These are phyloP conservation scores for Sardina pilchardus DNA, from an alignment of 2,113 vertebrate genomes.

Conservation along the genomic window DNA sequence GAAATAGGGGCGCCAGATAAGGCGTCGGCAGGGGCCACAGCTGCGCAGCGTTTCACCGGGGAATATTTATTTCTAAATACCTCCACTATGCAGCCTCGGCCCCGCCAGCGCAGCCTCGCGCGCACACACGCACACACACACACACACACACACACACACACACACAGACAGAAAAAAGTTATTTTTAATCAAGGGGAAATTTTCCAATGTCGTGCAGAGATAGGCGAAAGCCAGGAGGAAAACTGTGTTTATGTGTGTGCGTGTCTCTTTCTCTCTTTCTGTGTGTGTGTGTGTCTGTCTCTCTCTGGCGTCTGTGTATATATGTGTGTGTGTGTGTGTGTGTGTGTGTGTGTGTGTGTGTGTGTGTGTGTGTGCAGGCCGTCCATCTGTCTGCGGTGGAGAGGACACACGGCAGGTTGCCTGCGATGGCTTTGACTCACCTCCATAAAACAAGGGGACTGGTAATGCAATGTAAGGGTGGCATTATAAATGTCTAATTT, in stretches of 20 bases:
- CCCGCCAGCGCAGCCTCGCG: too few relatives aligned
- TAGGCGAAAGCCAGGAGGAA: neutral
- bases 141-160: neutral
- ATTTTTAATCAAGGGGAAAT: neutral
- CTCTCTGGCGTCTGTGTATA: too few relatives aligned
- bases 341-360: neutral
- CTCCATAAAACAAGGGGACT: conserved; percentile 12
- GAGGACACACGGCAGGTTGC: conserved; percentile 6
- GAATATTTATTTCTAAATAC: conserved; percentile 60
- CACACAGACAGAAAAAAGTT: neutral
- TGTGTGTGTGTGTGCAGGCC: neutral
- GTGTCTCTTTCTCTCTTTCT: neutral
- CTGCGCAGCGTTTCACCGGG: conserved; percentile 27
- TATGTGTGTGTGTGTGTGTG: neutral
- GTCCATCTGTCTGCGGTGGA: neutral
- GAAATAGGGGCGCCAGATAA: conserved; percentile 53
- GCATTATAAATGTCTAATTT: conserved; percentile 17
- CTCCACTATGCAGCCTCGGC: conserved; percentile 46
- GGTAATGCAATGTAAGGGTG: conserved; percentile 14
- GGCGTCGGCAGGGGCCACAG: conserved; percentile 26
- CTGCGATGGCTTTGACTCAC: conserved; percentile 15
- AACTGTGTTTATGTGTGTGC: neutral
- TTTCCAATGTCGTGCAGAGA: neutral
- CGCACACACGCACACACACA: too few relatives aligned
- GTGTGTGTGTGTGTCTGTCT: neutral